Percentiles rank a stretch among this genome's conserved stretches.
Conservation (phyloP, 2,797 vertebrate species). For the Botia almorhae region DNA sequence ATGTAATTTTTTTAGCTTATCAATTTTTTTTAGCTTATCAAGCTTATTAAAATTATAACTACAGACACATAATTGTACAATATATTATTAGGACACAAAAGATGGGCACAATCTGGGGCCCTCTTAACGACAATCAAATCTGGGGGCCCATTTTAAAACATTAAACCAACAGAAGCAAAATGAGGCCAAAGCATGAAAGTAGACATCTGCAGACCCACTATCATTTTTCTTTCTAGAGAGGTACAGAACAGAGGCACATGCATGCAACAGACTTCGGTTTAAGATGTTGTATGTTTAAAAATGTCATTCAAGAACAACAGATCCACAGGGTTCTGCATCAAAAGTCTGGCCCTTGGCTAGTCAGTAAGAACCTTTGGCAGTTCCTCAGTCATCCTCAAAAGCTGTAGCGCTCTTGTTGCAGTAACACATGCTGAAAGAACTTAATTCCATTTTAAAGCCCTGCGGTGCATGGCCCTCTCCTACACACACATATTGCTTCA, state of each 20-base stretch:
- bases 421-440: slow-evolving; percentile 64
- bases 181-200: no score
- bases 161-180: not conserved
- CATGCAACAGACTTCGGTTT: not conserved
- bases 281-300: slow-evolving; percentile 18
- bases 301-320: slow-evolving; percentile 44
- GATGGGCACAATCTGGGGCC: no score
- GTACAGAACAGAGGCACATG: slow-evolving; percentile 8
- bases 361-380: slow-evolving; percentile 66
- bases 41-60: no score
- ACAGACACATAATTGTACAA: not conserved
- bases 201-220: not conserved
- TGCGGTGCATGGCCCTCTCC: slow-evolving; percentile 54
- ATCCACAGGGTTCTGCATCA: slow-evolving; percentile 42
- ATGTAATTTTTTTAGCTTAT: no score
- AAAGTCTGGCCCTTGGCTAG: slow-evolving; percentile 24
- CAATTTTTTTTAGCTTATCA: no score
- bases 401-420: slow-evolving; percentile 60
- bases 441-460: slow-evolving; percentile 64
- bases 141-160: no score
- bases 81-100: not conserved
- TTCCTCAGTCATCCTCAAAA: slow-evolving; percentile 63
- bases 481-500: slow-evolving; percentile 51
- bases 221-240: not conserved
- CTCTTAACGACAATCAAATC: not conserved